Base-by-base conservation (phyloP, 1,140 invertebrate species). In the Scaptodrosophila lebanonensis region DNA sequence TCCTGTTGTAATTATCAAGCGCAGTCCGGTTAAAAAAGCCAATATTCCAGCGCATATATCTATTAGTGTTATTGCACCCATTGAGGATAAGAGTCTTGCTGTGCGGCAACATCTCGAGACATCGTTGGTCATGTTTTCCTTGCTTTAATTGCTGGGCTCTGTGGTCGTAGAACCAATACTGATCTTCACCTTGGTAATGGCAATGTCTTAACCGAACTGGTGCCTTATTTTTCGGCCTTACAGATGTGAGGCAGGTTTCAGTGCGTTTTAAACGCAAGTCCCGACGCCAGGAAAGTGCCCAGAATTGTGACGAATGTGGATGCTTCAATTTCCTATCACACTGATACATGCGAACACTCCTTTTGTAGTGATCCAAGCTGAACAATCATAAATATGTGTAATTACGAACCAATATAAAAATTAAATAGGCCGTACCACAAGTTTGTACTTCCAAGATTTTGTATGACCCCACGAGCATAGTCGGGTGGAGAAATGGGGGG, bases 401-500 rank as follows among this genome's bases (percentile, higher is more conserved):
- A n/a, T n/a, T n/a, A n/a, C n/a, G n/a, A n/a, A n/a, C n/a, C n/a
- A n/a, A n/a, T n/a, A n/a, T n/a, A n/a, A n/a, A n/a, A n/a, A n/a
- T n/a, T n/a, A n/a, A n/a, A n/a, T n/a, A n/a, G n/a, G n/a, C n/a
- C n/a, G n/a, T n/a, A n/a, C n/a, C n/a, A 96, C 2, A 93, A 73
- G 35, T 93, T 90, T 0, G 90, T 88, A 8, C 87, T 88, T 0
- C 88, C 92, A 33, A 91, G 87, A 84, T 93, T 94, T 49, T 91
- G 83, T 43, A 94, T 91, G 5, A 58, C 92, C 56, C 95, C 97
- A 51, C 88, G 89, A 11, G 93, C 96, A 85, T 93, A 94, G 68
- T 96, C 93, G 25, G 92, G 91, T 0, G 96, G 96, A 85, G 97
- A 96, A 3, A 98, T 89, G 0, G 95, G 93, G 9, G 97, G 97